Evolutionary conservation across 1,140 invertebrate species (phyloP).

Genomic region (Phthorimaea operculella): DNA sequence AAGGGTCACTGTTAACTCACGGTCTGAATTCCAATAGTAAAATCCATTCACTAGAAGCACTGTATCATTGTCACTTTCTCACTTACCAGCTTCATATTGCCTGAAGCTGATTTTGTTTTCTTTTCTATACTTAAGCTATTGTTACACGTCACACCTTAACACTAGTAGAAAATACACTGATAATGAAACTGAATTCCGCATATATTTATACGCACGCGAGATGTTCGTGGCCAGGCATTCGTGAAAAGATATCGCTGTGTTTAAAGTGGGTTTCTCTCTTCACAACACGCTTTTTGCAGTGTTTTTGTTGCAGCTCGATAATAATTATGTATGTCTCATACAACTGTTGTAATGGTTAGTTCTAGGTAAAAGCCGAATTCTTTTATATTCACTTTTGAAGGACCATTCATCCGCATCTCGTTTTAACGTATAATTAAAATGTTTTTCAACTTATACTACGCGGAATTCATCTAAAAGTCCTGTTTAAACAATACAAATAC

Average conservation of each 20-base stretch:
- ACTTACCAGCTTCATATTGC: constrained; percentile 61
- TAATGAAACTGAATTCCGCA: constrained; percentile 66
- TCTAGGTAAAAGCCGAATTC: not conserved
- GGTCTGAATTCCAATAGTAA: constrained; percentile 9
- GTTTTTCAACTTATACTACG: too few species aligned
- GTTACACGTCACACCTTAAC: constrained; percentile 45
- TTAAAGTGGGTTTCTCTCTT: constrained; percentile 46
- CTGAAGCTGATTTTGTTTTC: constrained; percentile 38
- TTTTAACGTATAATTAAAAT: too few species aligned
- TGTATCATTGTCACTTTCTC: constrained; percentile 30
- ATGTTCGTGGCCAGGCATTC: constrained; percentile 50
- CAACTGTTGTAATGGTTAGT: constrained; percentile 1
- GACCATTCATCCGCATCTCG: too few species aligned
- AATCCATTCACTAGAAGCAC: constrained; percentile 24
- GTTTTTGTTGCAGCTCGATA: not conserved
- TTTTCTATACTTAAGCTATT: constrained; percentile 15
- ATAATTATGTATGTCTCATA: constrained; percentile 3
- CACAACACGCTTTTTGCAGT: constrained; percentile 20
- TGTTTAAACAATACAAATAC: too few species aligned
- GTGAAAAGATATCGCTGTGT: constrained; percentile 54
- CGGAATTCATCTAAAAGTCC: too few species aligned
- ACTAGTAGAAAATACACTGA: constrained; percentile 54
- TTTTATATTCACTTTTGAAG: too few species aligned
- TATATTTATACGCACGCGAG: constrained; percentile 64
- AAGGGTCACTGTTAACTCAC: constrained; percentile 15